Percentiles rank a stretch among this genome's conserved stretches.
Conservation (phyloP, 2,113 vertebrate genomes). For the Danionella cerebrum region DNA sequence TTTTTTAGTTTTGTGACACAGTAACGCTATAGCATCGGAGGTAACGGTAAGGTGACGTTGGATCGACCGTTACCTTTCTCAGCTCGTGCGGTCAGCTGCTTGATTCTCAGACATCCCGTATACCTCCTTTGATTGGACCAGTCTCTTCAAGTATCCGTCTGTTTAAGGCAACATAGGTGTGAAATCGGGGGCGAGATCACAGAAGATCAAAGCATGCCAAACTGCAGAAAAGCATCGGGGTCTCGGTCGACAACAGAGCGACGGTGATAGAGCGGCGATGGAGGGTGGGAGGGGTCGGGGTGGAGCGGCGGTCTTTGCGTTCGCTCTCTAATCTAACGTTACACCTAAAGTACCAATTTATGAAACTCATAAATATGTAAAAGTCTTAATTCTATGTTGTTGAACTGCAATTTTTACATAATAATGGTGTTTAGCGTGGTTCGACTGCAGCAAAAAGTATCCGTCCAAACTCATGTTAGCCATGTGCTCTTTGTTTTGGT, state of each 20-base stretch:
- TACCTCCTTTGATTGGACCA: neutral
- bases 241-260: neutral
- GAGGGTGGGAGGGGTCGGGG: neutral
- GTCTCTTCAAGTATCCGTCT: neutral
- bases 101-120: neutral
- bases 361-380: too few relatives aligned
- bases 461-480: neutral
- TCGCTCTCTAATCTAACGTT: neutral
- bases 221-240: neutral
- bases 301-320: constrained; percentile 3
- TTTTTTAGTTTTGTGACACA: too few relatives aligned
- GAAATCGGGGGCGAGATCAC: neutral
- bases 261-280: too few relatives aligned
- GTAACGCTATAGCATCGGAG: too few relatives aligned
- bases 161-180: constrained; percentile 18
- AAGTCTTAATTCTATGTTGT: too few relatives aligned
- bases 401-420: too few relatives aligned
- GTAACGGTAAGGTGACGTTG: too few relatives aligned
- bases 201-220: neutral
- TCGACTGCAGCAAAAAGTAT: too few relatives aligned
- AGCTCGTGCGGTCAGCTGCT: constrained; percentile 18
- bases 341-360: neutral
- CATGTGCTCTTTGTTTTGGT: constrained; percentile 17
- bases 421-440: too few relatives aligned
- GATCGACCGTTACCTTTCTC: constrained; percentile 33